Conservation (phyloP, 1,140 invertebrate species). For the Ceratina calcarata region DNA sequence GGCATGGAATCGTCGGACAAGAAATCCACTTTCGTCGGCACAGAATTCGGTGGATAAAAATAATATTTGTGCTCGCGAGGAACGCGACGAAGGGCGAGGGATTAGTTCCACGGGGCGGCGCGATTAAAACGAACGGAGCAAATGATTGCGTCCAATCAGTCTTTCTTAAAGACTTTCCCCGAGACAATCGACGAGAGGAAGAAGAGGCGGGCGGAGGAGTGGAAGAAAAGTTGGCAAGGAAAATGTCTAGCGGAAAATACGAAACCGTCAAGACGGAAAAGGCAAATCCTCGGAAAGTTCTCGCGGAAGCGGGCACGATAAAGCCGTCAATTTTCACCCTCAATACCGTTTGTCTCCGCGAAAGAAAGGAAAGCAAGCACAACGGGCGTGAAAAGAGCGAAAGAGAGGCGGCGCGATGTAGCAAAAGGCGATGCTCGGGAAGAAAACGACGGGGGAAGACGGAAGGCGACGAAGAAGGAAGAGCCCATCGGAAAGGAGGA, state of each 20-base stretch:
- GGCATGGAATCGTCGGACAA: not conserved
- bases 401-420: not conserved
- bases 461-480: constrained; percentile 37
- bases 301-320: constrained; percentile 69
- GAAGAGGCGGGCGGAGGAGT: not conserved
- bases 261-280: constrained; percentile 55
- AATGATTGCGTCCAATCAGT: constrained; percentile 45
- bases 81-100: not conserved
- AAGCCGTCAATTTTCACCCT: constrained; percentile 77
- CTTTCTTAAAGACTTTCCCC: constrained; percentile 37
- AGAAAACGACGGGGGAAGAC: too few species aligned
- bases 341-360: constrained; percentile 75
- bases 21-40: not conserved
- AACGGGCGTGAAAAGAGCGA: constrained; percentile 49
- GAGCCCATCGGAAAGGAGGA: constrained; percentile 72
- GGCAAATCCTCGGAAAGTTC: constrained; percentile 62
- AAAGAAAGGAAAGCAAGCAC: constrained; percentile 72
- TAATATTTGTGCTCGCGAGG: constrained; percentile 10
- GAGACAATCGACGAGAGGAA: constrained; percentile 23
- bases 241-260: constrained; percentile 50
- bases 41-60: not conserved
- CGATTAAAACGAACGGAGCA: constrained; percentile 41
- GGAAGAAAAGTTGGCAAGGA: not conserved
- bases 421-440: not conserved
- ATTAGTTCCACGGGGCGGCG: not conserved